phyloP scores from a whole-genome alignment of 2,113 vertebrate genomes.

The Xiphophorus maculatus region DNA sequence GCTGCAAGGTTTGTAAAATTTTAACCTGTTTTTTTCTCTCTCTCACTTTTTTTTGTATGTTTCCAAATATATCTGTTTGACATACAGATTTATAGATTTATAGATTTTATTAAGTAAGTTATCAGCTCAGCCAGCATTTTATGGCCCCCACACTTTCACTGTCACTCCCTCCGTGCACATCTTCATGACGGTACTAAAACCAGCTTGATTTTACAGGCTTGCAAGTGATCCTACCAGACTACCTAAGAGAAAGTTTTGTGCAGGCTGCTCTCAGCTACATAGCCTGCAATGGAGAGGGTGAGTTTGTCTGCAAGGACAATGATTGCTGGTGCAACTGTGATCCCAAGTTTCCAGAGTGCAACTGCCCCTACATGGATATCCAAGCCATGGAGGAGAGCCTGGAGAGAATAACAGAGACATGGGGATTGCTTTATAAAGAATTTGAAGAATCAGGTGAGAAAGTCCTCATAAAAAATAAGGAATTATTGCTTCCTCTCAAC shows the following conservation, averaged over 20 bases:
- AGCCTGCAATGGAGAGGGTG: constrained; percentile 95
- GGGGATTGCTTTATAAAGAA: constrained; percentile 89
- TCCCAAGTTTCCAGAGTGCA: constrained; percentile 92
- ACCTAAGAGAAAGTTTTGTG: constrained; percentile 91
- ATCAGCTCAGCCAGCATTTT: background rate
- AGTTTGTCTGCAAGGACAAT: constrained; percentile 92
- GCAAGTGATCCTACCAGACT: constrained; percentile 93
- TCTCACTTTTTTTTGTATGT: background rate
- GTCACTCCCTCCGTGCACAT: constrained; percentile 28
- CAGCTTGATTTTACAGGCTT: constrained; percentile 80
- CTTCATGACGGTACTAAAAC: constrained; percentile 41
- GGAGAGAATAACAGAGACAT: constrained; percentile 89
- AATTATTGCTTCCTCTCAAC: background rate
- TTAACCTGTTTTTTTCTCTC: background rate
- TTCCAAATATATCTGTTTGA: background rate
- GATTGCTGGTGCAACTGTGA: constrained; percentile 97
- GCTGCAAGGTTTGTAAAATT: constrained; percentile 89
- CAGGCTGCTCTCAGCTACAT: constrained; percentile 95
- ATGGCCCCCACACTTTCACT: background rate
- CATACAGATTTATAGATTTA: constrained; percentile 5
- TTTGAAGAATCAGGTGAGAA: constrained; percentile 93
- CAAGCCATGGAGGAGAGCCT: constrained; percentile 96
- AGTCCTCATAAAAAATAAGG: constrained; percentile 4
- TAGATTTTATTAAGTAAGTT: constrained; percentile 25
- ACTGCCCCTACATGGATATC: constrained; percentile 97